Conservation (phyloP, 2,888 invertebrate species). For the Eugnorisma glareosa region DNA sequence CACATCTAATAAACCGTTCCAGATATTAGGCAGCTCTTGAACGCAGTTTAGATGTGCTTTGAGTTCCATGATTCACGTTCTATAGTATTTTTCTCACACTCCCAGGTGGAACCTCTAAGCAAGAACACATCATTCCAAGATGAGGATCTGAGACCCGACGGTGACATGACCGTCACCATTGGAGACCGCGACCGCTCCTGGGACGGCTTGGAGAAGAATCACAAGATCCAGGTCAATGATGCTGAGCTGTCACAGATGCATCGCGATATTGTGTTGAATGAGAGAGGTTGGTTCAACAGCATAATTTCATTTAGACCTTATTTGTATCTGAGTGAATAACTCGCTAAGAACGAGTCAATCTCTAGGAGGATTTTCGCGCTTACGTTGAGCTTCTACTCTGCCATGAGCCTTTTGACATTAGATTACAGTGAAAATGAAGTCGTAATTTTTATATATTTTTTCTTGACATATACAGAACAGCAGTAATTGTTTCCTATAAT, state of each 20-base stretch:
- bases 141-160: slow-evolving; percentile 69
- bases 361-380: background rate
- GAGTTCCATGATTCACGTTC: background rate
- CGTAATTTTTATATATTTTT: background rate
- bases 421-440: background rate
- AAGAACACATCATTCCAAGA: slow-evolving; percentile 78
- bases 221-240: slow-evolving; percentile 75
- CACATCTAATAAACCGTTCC: background rate
- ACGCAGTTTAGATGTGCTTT: background rate
- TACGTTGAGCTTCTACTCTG: background rate
- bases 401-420: background rate
- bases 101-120: slow-evolving; percentile 73
- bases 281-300: slow-evolving; percentile 74
- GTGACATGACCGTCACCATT: slow-evolving; percentile 60
- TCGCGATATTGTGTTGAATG: slow-evolving; percentile 80
- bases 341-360: background rate
- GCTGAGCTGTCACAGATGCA: slow-evolving; percentile 78
- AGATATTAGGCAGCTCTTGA: background rate
- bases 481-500: too few species aligned
- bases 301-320: background rate
- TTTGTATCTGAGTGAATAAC: background rate
- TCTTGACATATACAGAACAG: background rate
- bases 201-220: slow-evolving; percentile 74
- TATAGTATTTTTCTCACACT: too few species aligned
- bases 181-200: slow-evolving; percentile 78